These are phyloP conservation scores for Rhadina sibilatrix DNA, from an alignment of 2,113 vertebrate species.

Conservation along the genomic window DNA sequence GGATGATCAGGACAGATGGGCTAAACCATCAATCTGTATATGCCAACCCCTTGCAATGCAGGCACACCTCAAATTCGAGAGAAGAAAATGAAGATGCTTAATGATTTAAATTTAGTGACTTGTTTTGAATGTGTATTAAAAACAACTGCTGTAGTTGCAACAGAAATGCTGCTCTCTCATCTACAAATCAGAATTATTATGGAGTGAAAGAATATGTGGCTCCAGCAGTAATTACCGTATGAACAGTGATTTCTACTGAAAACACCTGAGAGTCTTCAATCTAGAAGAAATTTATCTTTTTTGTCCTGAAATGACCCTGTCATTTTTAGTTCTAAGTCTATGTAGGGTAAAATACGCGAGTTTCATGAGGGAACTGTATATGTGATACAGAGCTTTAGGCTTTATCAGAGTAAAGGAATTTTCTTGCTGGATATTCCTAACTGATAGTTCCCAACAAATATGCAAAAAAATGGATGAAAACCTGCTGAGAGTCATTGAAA, in stretches of 20 bases:
- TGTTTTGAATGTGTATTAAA: neutral
- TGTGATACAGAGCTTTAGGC: neutral
- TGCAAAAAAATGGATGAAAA: neutral
- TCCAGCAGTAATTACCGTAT: neutral
- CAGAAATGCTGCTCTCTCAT: neutral
- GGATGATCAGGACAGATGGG: neutral
- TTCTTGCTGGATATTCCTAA: neutral
- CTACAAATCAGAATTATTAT: neutral
- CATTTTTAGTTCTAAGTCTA: neutral
- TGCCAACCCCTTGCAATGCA: neutral
- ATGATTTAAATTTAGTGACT: neutral
- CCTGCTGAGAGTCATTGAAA: neutral
- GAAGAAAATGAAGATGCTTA: neutral
- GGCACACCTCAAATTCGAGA: neutral
- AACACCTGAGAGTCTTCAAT: neutral
- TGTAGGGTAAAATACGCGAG: neutral
- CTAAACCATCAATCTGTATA: neutral
- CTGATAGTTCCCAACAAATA: neutral
- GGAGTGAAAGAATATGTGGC: neutral
- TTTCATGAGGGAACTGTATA: neutral
- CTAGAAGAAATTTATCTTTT: neutral
- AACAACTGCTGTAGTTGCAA: neutral
- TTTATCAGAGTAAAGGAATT: neutral
- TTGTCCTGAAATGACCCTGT: conserved; percentile 15
- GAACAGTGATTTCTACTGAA: conserved; percentile 10